Conservation (phyloP, 2,888 invertebrate genomes). For the Drosophila longiperda region DNA sequence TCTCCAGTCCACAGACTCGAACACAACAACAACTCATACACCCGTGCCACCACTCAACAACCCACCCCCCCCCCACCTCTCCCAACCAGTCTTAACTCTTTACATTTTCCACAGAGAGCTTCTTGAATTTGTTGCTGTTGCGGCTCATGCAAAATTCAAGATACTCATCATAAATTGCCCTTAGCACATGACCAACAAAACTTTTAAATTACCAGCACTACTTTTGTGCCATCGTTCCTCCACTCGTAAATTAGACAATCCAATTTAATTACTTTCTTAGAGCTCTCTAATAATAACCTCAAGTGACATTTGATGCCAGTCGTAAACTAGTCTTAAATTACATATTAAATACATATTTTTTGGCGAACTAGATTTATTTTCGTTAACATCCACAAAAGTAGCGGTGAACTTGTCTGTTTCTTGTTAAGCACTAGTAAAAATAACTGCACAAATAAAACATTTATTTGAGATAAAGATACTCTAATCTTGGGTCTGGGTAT, state of each 20-base stretch:
- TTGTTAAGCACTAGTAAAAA: conserved; percentile 10
- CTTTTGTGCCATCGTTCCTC: background rate
- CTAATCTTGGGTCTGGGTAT: background rate
- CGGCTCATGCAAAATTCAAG: conserved; percentile 57
- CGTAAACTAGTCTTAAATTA: conserved; percentile 30
- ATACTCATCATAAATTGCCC: conserved; percentile 55
- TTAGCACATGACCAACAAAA: conserved; percentile 43
- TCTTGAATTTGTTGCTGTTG: conserved; percentile 25
- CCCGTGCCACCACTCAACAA: background rate
- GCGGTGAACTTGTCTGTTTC: conserved; percentile 1
- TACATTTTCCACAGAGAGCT: conserved; percentile 12
- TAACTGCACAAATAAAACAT: background rate
- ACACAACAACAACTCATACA: background rate
- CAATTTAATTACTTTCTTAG: conserved; percentile 12
- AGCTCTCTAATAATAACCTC: background rate
- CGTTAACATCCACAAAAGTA: background rate
- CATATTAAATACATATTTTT: conserved; percentile 37
- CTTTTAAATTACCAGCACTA: conserved; percentile 10
- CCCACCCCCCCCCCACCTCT: background rate
- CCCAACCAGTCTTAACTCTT: background rate
- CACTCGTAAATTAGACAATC: conserved; percentile 13
- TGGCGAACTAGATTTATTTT: conserved; percentile 5
- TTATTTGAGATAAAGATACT: background rate
- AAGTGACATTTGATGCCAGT: conserved; percentile 16
- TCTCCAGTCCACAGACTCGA: conserved; percentile 19